A percentile compares a stretch with the other conserved stretches of the same genome.
phyloP scores from a whole-genome alignment of 1,140 invertebrate genomes.

The Leptinotarsa lineolata region DNA sequence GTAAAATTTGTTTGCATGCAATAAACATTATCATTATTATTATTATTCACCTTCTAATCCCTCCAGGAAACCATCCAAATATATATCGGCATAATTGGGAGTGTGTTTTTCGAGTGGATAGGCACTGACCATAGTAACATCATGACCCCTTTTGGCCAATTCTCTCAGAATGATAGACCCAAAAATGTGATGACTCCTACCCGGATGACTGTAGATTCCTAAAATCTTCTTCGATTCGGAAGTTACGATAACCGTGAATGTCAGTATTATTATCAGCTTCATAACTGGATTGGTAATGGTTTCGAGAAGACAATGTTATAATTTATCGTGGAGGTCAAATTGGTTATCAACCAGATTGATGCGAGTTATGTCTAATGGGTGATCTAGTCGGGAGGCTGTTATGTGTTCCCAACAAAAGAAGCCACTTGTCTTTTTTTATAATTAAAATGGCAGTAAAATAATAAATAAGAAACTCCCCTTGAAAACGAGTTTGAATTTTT shows the following conservation, averaged over 20 bases:
- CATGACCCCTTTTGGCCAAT: slow-evolving; percentile 55
- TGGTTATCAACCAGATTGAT: no score
- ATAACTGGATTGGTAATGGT: no score
- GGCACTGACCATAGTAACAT: slow-evolving; percentile 59
- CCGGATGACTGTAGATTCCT: slow-evolving; percentile 30
- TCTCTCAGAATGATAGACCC: slow-evolving; percentile 49
- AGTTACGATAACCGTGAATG: not conserved
- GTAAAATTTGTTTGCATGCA: not conserved
- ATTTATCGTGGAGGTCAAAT: no score
- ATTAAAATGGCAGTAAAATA: no score
- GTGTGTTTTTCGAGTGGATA: slow-evolving; percentile 57
- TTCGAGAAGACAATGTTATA: no score
- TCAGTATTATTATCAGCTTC: not conserved
- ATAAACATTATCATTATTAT: not conserved
- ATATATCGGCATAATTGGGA: slow-evolving; percentile 59
- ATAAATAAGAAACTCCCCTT: no score
- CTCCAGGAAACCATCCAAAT: slow-evolving; percentile 33
- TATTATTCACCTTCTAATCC: slow-evolving; percentile 38
- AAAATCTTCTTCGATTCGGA: slow-evolving; percentile 10
- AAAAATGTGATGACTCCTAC: slow-evolving; percentile 37
- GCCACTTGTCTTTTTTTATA: no score
- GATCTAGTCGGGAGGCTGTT: no score
- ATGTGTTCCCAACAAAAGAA: no score
- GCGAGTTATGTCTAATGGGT: no score
- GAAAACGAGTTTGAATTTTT: no score